phyloP scores from a whole-genome alignment of 2,888 invertebrate genomes.

The Pedicia rivosa region DNA sequence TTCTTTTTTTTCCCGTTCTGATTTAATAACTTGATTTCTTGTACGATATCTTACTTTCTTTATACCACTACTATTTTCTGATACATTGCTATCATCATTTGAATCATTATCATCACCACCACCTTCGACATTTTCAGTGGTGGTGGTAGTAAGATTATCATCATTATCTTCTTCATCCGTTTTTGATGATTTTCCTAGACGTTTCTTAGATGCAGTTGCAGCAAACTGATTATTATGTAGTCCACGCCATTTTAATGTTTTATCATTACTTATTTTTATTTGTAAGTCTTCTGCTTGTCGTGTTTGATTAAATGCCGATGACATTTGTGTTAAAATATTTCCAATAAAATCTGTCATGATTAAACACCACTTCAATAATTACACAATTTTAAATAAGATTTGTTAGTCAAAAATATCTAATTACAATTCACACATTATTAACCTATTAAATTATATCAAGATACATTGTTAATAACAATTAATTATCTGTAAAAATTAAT shows the following conservation, averaged over 20 bases:
- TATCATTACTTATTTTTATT: conserved; percentile 26
- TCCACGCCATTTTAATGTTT: conserved; percentile 29
- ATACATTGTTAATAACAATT: no score
- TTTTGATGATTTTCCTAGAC: conserved; percentile 25
- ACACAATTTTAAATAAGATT: no score
- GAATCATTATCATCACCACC: background rate
- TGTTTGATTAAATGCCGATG: conserved; percentile 22
- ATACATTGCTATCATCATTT: background rate
- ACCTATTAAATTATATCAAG: no score
- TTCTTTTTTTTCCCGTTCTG: no score
- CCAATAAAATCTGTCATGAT: conserved; percentile 27
- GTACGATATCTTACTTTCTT: no score
- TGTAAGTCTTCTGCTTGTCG: conserved; percentile 14
- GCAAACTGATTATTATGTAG: conserved; percentile 29
- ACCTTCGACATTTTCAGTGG: background rate
- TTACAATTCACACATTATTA: no score
- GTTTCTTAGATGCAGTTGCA: conserved; percentile 23
- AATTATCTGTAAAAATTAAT: no score
- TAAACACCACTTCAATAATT: no score
- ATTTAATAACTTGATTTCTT: no score
- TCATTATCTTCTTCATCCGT: background rate
- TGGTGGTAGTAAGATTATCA: background rate
- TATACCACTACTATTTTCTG: background rate
- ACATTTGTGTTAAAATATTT: conserved; percentile 26
- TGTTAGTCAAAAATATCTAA: no score